Base-by-base conservation (phyloP, 2,797 vertebrate genomes). In the Macropodus opercularis region DNA sequence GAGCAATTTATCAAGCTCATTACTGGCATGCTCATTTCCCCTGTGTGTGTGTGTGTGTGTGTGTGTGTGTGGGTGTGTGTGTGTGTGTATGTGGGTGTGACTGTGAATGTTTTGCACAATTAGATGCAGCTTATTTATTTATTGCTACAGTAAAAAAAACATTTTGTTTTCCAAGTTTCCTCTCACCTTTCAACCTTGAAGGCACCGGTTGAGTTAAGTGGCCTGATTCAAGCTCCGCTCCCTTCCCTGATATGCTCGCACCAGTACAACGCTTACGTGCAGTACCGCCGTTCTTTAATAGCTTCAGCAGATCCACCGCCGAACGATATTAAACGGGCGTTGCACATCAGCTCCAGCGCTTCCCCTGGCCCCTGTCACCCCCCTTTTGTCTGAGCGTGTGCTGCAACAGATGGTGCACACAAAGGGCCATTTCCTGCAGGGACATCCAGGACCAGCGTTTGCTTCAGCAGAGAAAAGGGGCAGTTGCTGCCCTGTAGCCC, bases 391-490 rank as follows among this genome's bases (percentile, higher is more conserved):
- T 52, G 71, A 0, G 22, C 15, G 44, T 77, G 83, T 87, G 75
- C 72, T 63, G 61, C 70, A 88, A 84, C 91, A 92, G 90, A 91
- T 90, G 90, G 90, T 41, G 9, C 40, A 72, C 69, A 89, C 87
- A 92, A 90, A 86, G 71, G 69, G 39, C 52, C 50, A 61, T 51
- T 66, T 65, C 79, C 77, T 61, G 13, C 51, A 51, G 75, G 77
- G 77, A 79, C 72, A 38, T 54, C 48, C 41, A 54, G 62, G 64
- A 40, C 60, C 56, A n/a, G 67, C 63, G 62, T 67, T 61, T 65
- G 65, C 46, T 49, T 61, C 57, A 19, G 34, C 51, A 22, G 62
- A 63, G 43, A 59, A 67, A 77, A 57, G 58, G 55, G 83, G 65
- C 66, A 36, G 72, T 77, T 62, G 54, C 74, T 31, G 18, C 69